Base-by-base conservation (phyloP, 2,113 vertebrate genomes). In the Hipposideros armiger region DNA sequence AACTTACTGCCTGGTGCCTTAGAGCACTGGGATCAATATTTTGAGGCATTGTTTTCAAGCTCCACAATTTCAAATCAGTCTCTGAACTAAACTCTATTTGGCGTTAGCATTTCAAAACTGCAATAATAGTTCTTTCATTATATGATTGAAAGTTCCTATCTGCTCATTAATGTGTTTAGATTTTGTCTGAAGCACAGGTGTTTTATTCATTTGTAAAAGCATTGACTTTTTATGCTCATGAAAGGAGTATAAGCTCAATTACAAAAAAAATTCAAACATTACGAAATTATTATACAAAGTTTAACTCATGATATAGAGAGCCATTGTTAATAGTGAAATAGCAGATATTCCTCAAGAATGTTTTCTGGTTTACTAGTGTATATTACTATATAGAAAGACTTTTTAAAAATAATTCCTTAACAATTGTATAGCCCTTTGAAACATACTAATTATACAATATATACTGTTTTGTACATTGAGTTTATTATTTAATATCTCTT, bases 1-100 rank as follows among this genome's bases (percentile, higher is more conserved):
- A 97, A 96, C 84, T 92, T 96, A 96, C 45, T 96, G 92, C 85
- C 69, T 92, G 66, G 66, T 96, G 54, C 81, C 73, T 96, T 90
- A 24, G 22, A 92, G 80, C 40, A 85, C 5, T 62, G 70, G 73
- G 70, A 97, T 97, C 94, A 90, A 90, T 95, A 94, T 96, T 92
- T 90, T 73, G 64, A 90, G 64, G 76, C 42, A 42, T 85, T 90
- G 95, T 86, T 93, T 70, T 64, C 28, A 87, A 90, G 72, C 45
- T 40, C 64, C 32, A 69, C 17, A 84, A 77, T 97, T 94, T 32
- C n/a, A 76, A 77, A 94, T 67, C 42, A 95, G 58, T 62, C 50
- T 42, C 36, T 36, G 36, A 91, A 84, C 40, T 84, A 97, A 97
- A 93, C 66, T 95, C 64, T 50, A 32, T 84, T 80, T 87, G 78